phyloP scores from a whole-genome alignment of 2,113 vertebrate species.

The Hassar affinis region DNA sequence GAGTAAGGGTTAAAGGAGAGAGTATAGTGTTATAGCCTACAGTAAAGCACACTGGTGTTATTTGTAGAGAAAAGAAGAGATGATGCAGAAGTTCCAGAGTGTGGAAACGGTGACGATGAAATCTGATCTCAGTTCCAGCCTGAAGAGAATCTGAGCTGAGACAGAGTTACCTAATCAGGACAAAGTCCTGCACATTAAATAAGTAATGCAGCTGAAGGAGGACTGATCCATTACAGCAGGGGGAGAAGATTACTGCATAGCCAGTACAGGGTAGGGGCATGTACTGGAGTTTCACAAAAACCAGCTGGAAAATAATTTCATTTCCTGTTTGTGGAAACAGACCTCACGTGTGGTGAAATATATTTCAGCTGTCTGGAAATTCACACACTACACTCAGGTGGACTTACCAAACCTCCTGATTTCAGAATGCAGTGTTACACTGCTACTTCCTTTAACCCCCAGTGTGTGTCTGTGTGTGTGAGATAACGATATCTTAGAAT shows the following conservation, averaged over 20 bases:
- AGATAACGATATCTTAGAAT: no score
- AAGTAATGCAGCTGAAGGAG: not conserved
- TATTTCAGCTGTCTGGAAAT: slow-evolving; percentile 12
- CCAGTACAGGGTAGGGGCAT: not conserved
- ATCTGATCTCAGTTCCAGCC: not conserved
- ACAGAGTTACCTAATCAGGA: not conserved
- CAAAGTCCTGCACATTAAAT: not conserved
- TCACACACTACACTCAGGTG: not conserved
- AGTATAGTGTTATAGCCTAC: not conserved
- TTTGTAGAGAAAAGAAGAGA: not conserved
- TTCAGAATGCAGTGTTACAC: not conserved
- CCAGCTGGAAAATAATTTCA: no score
- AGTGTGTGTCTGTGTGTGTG: not conserved
- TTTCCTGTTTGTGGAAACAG: no score
- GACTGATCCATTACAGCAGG: not conserved
- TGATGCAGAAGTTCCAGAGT: not conserved
- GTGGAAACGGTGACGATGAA: not conserved
- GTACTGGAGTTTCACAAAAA: no score
- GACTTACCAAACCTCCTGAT: not conserved
- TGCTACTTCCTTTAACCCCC: not conserved
- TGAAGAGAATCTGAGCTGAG: not conserved
- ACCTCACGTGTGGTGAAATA: not conserved
- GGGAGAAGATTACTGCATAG: not conserved
- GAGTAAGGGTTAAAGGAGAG: not conserved
- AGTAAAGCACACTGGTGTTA: not conserved